Percentiles rank a stretch among this genome's conserved stretches.
Conservation (phyloP, 2,888 invertebrate genomes). For the Herminia tarsipennalis region DNA sequence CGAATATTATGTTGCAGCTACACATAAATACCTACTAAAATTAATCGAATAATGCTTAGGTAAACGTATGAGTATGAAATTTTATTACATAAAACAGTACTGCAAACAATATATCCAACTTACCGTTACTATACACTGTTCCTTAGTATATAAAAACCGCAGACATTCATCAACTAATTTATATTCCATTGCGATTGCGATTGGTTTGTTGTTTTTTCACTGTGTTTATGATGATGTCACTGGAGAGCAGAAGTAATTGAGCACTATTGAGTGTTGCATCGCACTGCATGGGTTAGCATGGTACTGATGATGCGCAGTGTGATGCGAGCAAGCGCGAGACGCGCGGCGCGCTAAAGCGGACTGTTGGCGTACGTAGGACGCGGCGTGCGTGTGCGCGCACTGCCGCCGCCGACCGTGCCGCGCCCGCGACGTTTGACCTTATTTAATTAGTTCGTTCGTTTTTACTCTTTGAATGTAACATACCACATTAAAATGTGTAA, state of each 20-base stretch:
- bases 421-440: constrained; percentile 80
- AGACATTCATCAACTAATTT: constrained; percentile 26
- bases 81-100: constrained; percentile 11
- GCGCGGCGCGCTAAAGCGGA: constrained; percentile 56
- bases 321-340: constrained; percentile 48
- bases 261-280: constrained; percentile 15
- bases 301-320: constrained; percentile 36
- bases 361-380: constrained; percentile 61
- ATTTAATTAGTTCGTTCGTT: constrained; percentile 85
- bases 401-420: constrained; percentile 44
- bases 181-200: constrained; percentile 14
- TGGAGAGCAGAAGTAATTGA: constrained; percentile 16
- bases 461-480: constrained; percentile 81
- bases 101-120: constrained; percentile 21
- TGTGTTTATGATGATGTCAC: constrained; percentile 32
- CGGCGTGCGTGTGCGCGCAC: constrained; percentile 40
- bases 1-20: too few species aligned
- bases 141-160: constrained; percentile 13
- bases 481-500: constrained; percentile 79
- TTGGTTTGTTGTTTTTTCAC: constrained; percentile 19
- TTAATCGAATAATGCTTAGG: too few species aligned
- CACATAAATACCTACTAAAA: too few species aligned
- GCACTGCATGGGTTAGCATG: constrained; percentile 19
- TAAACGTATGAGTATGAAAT: too few species aligned
- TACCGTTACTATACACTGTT: constrained; percentile 23